phyloP scores from a whole-genome alignment of 1,140 invertebrate species.

The Saccostrea cuccullata region DNA sequence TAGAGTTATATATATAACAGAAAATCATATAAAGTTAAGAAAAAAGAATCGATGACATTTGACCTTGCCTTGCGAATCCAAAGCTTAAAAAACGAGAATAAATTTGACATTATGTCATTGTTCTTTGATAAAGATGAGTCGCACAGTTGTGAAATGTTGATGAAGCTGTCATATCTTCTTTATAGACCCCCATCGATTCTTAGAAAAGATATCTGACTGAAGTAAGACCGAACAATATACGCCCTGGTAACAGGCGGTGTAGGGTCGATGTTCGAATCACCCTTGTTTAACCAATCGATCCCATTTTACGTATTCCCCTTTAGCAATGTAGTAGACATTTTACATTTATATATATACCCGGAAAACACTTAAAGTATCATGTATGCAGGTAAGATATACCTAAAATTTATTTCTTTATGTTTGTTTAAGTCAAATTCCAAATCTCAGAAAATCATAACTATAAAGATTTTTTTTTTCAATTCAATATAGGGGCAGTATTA shows the following conservation, averaged over 20 bases:
- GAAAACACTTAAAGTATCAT: background rate
- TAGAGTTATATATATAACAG: too few relatives aligned
- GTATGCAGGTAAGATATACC: background rate
- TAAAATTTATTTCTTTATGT: background rate
- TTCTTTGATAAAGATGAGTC: background rate
- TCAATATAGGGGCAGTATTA: background rate
- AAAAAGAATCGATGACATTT: too few relatives aligned
- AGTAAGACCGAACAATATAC: background rate
- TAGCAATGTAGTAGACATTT: background rate
- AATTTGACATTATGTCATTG: background rate
- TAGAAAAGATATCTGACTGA: background rate
- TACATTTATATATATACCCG: background rate
- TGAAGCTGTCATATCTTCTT: slow-evolving; percentile 1
- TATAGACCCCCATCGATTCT: background rate
- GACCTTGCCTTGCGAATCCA: too few relatives aligned
- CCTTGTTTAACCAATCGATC: background rate
- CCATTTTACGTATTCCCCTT: background rate
- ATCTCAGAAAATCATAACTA: background rate
- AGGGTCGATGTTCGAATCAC: slow-evolving; percentile 16
- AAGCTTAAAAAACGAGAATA: background rate
- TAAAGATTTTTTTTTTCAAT: too few relatives aligned
- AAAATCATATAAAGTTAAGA: too few relatives aligned
- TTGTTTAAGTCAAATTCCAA: background rate
- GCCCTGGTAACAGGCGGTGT: background rate
- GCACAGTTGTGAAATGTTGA: background rate